These are phyloP conservation scores for Hyalella azteca DNA, from an alignment of 2,888 invertebrate genomes.

Conservation along the genomic window DNA sequence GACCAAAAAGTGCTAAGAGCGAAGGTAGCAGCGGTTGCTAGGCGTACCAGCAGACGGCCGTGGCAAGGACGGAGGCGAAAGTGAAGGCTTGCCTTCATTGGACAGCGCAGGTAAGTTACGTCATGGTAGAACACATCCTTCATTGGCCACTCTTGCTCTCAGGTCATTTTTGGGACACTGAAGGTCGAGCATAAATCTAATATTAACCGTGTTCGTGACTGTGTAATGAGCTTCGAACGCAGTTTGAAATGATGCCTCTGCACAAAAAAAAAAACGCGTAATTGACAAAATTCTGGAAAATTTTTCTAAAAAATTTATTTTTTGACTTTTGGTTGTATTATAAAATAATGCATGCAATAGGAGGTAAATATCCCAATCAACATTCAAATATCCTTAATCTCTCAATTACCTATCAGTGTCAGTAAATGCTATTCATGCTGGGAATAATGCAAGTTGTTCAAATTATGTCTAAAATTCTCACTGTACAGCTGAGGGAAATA, in stretches of 20 bases:
- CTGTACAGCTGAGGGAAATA: too few relatives aligned
- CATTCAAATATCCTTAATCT: too few relatives aligned
- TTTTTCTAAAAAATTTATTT: too few relatives aligned
- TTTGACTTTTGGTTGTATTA: too few relatives aligned
- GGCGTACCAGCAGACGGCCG: constrained; percentile 22
- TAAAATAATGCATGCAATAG: too few relatives aligned
- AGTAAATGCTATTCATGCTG: too few relatives aligned
- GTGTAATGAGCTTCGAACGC: background rate
- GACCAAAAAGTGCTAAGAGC: background rate
- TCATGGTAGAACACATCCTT: background rate
- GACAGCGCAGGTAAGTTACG: background rate
- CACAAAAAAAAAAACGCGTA: too few relatives aligned
- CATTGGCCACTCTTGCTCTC: constrained; percentile 25
- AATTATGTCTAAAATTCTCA: too few relatives aligned
- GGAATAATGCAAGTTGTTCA: too few relatives aligned
- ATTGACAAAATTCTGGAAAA: too few relatives aligned
- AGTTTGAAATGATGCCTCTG: background rate
- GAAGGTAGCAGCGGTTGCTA: background rate
- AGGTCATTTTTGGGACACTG: constrained; percentile 28
- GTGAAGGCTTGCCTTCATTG: background rate
- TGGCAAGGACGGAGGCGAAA: constrained; percentile 36
- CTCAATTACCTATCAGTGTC: too few relatives aligned
- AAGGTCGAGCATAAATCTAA: constrained; percentile 11
- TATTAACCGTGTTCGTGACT: background rate
- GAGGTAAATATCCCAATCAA: too few relatives aligned